phyloP scores from a whole-genome alignment of 1,140 invertebrate species.

The Campoletis sonorensis region DNA sequence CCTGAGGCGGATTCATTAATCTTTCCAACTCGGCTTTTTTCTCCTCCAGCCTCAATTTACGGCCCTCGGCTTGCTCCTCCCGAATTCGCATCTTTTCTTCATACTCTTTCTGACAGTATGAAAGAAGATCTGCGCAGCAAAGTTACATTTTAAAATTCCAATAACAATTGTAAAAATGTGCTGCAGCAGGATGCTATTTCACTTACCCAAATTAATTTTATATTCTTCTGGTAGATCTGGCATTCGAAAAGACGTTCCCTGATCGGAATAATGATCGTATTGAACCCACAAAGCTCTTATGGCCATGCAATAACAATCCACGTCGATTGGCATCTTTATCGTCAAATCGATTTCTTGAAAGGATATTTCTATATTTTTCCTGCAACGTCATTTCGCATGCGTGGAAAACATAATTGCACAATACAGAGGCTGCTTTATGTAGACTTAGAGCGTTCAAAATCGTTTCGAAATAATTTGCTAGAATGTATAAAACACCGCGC shows the following conservation, averaged over 20 bases:
- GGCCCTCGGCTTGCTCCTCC: constrained; percentile 62
- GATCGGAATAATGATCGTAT: constrained; percentile 79
- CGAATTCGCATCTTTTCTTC: constrained; percentile 55
- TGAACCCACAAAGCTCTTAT: constrained; percentile 79
- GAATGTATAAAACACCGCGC: too few species aligned
- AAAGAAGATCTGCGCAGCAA: constrained; percentile 59
- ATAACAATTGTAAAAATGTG: constrained; percentile 13
- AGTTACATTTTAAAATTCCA: constrained; percentile 3
- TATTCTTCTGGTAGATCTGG: constrained; percentile 63
- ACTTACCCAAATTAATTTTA: constrained; percentile 59
- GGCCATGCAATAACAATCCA: constrained; percentile 77
- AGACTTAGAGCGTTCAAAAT: too few species aligned
- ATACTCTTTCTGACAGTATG: constrained; percentile 58
- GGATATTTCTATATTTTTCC: constrained; percentile 76
- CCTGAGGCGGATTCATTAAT: constrained; percentile 59
- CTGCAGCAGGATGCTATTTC: too few species aligned
- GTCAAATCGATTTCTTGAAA: constrained; percentile 79
- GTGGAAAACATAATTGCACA: too few species aligned
- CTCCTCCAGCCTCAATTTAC: constrained; percentile 61
- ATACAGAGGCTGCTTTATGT: neutral
- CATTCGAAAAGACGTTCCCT: constrained; percentile 66
- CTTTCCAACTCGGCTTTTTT: constrained; percentile 62
- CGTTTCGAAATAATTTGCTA: too few species aligned
- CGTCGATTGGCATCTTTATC: constrained; percentile 78
- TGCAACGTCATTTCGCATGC: constrained; percentile 40